Base-by-base conservation (phyloP, 2,888 invertebrate species). In the Acrocyrtus sp. region DNA sequence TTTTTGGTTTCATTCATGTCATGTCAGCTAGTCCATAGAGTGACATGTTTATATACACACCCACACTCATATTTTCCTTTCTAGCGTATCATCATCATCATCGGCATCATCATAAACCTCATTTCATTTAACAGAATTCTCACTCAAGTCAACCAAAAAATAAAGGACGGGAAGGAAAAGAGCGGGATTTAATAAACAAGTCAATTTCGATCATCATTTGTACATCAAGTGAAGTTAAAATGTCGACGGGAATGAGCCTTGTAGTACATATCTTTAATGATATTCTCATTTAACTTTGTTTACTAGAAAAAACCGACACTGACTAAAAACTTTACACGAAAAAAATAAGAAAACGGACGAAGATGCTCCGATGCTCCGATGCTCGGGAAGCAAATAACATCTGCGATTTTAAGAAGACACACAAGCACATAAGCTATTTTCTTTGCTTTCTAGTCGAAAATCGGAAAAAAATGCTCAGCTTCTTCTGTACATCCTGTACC, bases 101-200 rank as follows among this genome's bases (percentile, higher is more conserved):
- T 34, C 34, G 12, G 5, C 34, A 34, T 34, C 34, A 8, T 34
- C 12, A 34, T 12, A 34, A 34, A 5, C 12, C 34, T 34, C 34
- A 5, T 34, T 34, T 34, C 34, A 34, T 34, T 34, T 34, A 12
- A 34, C n/a, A n/a, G n/a, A n/a, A n/a, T n/a, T n/a, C n/a, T n/a
- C n/a, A n/a, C n/a, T n/a, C n/a, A 34, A 34, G 34, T 12, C 34
- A 34, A 34, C 34, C 34, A 12, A 34, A 34, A 34, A 34, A 34
- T 5, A 34, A 34, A 34, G 34, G 45, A 39, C 39, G 39, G 39
- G 39, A 39, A 39, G 12, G 12, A 6, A 12, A 39, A 12, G 19
- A n/a, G 45, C 5, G n/a, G 45, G 19, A n/a, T 45, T 45, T 45
- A 12, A 45, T 45, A 45, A 45, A 45, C 45, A 45, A 45, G 45